Evolutionary conservation across 2,888 invertebrate genomes (phyloP), one percentile per base, ranked within the genome.

Genomic region (Pandemis cinnamomeana): DNA sequence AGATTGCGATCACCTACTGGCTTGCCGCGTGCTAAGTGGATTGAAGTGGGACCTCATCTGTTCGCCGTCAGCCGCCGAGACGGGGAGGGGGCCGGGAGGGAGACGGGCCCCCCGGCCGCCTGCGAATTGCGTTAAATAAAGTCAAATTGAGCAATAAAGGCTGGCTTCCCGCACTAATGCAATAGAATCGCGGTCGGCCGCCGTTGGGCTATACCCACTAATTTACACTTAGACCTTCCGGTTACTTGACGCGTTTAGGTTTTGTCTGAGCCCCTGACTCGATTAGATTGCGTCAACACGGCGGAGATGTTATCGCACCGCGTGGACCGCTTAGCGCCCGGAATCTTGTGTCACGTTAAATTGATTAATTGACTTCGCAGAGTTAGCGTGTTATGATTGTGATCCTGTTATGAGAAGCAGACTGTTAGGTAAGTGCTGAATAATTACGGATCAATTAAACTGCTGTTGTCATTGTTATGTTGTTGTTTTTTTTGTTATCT

Each of bases 91-190:
- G 83, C 80, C 82, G 84, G 84, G 80, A 84, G 84, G 80, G 78
- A 75, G 72, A 63, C 62, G 75, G 71, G 75, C 75, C 70, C 76
- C 77, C 78, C 76, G 77, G 72, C 78, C 81, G 80, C 78, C 78
- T 89, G 90, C 88, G 83, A 82, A 86, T 83, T 84, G 85, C 83
- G 91, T 92, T 93, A 93, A 94, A 93, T 93, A 93, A 93, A 93
- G 93, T 92, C 92, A 93, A 94, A 94, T 94, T 94, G 94, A 94
- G 93, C 93, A 93, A 94, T 94, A 94, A 93, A 93, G 92, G 90
- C 90, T 84, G 88, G 90, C 87, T 88, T 83, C 86, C 89, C 89
- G 88, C 89, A 83, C 87, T 91, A 93, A 93, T 92, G 90, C 91
- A 89, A 91, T 91, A 88, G 90, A 87, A 88, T 85, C 88, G 87